These are phyloP conservation scores for Argentina silus DNA, from an alignment of 2,797 vertebrate species.

Conservation along the genomic window DNA sequence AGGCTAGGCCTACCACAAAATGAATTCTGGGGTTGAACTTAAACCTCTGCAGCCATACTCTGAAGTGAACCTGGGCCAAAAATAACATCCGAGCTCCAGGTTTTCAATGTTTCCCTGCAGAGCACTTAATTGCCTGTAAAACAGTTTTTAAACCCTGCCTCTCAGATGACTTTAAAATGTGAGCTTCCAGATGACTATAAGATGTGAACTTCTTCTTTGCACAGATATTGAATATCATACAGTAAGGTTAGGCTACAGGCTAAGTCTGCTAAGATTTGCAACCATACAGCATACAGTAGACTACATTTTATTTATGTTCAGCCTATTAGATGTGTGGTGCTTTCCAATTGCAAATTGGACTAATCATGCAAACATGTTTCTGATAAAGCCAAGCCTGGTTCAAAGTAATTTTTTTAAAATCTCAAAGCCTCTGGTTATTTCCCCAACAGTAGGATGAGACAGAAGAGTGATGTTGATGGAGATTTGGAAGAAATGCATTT, in stretches of 20 bases:
- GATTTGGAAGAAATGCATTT: neutral
- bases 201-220: neutral
- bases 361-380: no score
- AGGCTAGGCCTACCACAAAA: neutral
- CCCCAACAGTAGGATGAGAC: neutral
- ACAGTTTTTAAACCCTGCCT: neutral
- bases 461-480: neutral
- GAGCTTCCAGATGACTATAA: neutral
- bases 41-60: neutral
- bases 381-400: no score
- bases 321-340: no score
- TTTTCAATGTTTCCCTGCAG: conserved; percentile 8
- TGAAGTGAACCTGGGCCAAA: neutral
- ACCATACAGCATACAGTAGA: no score
- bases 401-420: no score
- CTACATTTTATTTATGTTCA: no score
- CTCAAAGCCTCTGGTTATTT: neutral
- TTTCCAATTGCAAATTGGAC: no score
- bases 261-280: no score
- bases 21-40: neutral
- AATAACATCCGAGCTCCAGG: conserved; percentile 3
- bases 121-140: conserved; percentile 15
- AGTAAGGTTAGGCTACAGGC: neutral
- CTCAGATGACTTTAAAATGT: neutral
- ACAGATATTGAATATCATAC: neutral